Evolutionary conservation across 2,888 invertebrate genomes (phyloP).

Genomic region (Blastobasis lacticolella): DNA sequence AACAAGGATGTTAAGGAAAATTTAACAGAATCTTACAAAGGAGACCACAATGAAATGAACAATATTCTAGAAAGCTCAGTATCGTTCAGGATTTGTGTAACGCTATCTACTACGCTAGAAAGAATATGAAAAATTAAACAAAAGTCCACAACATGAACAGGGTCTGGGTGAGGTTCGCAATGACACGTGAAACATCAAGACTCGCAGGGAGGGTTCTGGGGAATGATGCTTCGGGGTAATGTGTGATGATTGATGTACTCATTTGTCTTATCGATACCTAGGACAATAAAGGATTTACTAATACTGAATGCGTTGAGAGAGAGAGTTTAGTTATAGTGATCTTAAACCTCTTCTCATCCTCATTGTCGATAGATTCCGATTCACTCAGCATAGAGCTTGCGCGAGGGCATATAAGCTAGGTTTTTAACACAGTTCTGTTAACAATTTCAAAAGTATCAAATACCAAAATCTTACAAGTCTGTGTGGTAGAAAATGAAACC

Average conservation of each 20-base stretch:
- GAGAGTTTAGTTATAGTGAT: not conserved
- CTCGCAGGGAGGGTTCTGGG: conserved; percentile 7
- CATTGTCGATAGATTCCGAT: conserved; percentile 7
- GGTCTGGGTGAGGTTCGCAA: conserved; percentile 25
- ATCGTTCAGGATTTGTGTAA: conserved; percentile 60
- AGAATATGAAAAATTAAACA: conserved; percentile 18
- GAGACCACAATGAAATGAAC: conserved; percentile 57
- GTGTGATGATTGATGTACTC: not conserved
- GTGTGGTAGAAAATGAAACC: not conserved
- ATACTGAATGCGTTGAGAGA: not conserved
- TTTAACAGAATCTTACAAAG: conserved; percentile 5
- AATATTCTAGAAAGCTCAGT: conserved; percentile 61
- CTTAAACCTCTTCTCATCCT: not conserved
- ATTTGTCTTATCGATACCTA: conserved; percentile 1
- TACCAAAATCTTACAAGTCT: not conserved
- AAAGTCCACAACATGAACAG: conserved; percentile 13
- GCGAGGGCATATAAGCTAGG: conserved; percentile 38
- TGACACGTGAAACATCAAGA: conserved; percentile 16
- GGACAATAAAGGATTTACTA: conserved; percentile 4
- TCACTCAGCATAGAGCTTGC: conserved; percentile 2
- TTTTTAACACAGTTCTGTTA: conserved; percentile 38
- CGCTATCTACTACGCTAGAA: conserved; percentile 44
- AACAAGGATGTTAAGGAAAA: no score
- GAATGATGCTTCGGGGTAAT: conserved; percentile 2
- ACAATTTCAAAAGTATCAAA: conserved; percentile 1